Base-by-base conservation (phyloP, 2,113 vertebrate genomes). In the Siniperca knerii region DNA sequence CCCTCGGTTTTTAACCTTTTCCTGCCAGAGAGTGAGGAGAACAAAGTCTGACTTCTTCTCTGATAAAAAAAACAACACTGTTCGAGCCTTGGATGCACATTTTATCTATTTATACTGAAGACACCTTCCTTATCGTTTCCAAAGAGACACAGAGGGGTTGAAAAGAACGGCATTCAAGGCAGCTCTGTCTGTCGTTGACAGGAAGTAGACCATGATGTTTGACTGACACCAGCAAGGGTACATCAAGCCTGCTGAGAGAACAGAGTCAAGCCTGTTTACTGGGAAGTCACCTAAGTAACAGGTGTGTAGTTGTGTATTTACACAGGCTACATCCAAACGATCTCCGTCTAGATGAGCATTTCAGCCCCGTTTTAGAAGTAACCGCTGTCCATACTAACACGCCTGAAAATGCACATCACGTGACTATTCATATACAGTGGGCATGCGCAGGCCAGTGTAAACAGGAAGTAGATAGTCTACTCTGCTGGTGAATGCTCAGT, bases 1-100 rank as follows among this genome's bases (percentile, higher is more conserved):
- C 62, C 52, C 67, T 82, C 21, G 11, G 60, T 58, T 81, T 48
- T 93, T 83, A 87, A 90, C 87, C 80, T 87, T 82, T 86, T 88
- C 77, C 81, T 77, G 16, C 65, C 89, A 65, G n/a, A 46, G 71
- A 65, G 64, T 1, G 1, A 68, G 25, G 12, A 79, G 85, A 89
- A 81, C 85, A 89, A 83, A 85, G 81, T 65, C 66, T 2, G 44
- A 52, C 62, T 85, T 81, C 13, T 62, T 40, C 40, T 77, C 46
- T 18, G 48, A 81, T 79, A 33, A 77, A 74, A 66, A 66, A 69
- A 77, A 76, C 2, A 86, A 72, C 13, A 37, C 58, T 3, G 60
- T 42, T 29, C 8, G 1, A 55, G 73, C 58, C 4, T 40, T 8
- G 20, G 35, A 48, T 73, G 52, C 65, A 10, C 50, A 2, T 68